Evolutionary conservation across 1,140 invertebrate species (phyloP), one percentile per base, ranked within the genome.

Genomic region (Ephestia elutella): DNA sequence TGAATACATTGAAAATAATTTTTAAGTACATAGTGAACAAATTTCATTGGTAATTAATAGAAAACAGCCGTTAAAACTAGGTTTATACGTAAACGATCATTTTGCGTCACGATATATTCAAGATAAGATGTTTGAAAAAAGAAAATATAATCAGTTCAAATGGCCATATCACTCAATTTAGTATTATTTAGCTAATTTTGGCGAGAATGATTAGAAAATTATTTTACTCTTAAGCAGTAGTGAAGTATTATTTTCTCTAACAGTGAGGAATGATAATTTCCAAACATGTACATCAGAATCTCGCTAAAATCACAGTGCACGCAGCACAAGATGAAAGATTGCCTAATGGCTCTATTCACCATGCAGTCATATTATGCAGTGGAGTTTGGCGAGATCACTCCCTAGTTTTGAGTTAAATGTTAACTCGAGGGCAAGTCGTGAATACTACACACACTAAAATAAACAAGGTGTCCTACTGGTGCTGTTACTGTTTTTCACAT

Each of bases 21-120:
- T 79, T 78, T 79, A 79, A 79, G 76, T 79, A 79, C 68, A 65
- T 71, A 63, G 61, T 66, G 54, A 68, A 68, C 66, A 62, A 71
- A 59, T 57, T 62, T 63, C 65, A 32, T 44, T 44, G 38, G 38
- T 15, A 44, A 44, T 15, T 44, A 13, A 7, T 38, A 44, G 13
- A 35, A 44, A 44, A 44, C 38, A 44, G 10, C n/a, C 38, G 10
- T 5, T 44, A 44, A 44, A 5, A 15, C 7, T 15, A 25, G 21
- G 21, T 44, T 3, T 15, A 1, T 44, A 32, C 15, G 2, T 15
- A 44, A 44, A 44, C 2, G 13, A 44, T 10, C 1, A 5, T 44
- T 15, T n/a, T 44, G 38, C 7, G 13, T 17, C 38, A 32, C 4
- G 30, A 8, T 32, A 32, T 10, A 5, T 44, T 44, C 13, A 15